Conservation (phyloP, 2,888 invertebrate genomes). For the Nomada flava region DNA sequence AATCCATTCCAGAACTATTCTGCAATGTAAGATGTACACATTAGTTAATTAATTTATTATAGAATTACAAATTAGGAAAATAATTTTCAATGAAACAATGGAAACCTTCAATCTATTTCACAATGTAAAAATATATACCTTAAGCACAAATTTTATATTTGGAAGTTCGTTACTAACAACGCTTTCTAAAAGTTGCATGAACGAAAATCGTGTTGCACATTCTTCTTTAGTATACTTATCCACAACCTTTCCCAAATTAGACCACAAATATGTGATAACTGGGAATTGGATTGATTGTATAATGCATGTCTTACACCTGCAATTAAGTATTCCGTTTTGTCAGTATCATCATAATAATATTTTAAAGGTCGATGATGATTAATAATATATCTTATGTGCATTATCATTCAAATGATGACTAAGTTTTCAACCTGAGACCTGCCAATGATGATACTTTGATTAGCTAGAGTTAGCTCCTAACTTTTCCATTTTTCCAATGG, state of each 20-base stretch:
- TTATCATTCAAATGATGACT: slow-evolving; percentile 73
- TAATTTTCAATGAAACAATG: not conserved
- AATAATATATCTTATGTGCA: slow-evolving; percentile 63
- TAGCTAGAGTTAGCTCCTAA: slow-evolving; percentile 78
- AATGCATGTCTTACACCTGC: slow-evolving; percentile 79
- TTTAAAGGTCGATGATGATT: slow-evolving; percentile 79
- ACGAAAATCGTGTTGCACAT: slow-evolving; percentile 73
- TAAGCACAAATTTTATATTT: slow-evolving; percentile 77
- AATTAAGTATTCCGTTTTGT: slow-evolving; percentile 47
- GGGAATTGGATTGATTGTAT: slow-evolving; percentile 79
- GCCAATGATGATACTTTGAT: slow-evolving; percentile 81
- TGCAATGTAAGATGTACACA: slow-evolving; percentile 54
- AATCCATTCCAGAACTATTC: slow-evolving; percentile 78
- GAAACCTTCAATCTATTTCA: slow-evolving; percentile 11
- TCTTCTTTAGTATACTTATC: slow-evolving; percentile 76
- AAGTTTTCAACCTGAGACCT: slow-evolving; percentile 84
- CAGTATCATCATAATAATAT: slow-evolving; percentile 29
- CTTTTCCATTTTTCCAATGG: slow-evolving; percentile 36
- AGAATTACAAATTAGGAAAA: not conserved
- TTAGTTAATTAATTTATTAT: not conserved
- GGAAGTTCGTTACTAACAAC: slow-evolving; percentile 79
- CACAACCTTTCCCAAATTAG: slow-evolving; percentile 74
- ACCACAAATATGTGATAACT: slow-evolving; percentile 80
- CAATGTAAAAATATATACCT: slow-evolving; percentile 68
- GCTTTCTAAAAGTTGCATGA: slow-evolving; percentile 79